Base-by-base conservation (phyloP, 1,140 invertebrate genomes). In the Drosophila paulistorum region DNA sequence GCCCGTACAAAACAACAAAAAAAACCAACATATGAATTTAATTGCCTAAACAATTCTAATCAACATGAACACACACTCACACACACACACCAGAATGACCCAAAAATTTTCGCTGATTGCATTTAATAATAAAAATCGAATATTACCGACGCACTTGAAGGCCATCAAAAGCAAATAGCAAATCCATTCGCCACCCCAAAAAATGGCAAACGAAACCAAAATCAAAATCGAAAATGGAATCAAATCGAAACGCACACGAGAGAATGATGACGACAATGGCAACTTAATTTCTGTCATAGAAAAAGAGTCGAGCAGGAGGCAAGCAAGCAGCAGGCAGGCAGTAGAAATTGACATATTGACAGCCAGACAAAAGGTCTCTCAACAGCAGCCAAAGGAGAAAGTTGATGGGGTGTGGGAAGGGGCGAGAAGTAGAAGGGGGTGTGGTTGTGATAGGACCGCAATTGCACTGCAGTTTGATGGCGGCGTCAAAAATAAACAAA, bases 231-330 rank as follows among this genome's bases (percentile, higher is more conserved):
- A 72, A 71, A 79, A 72, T 70, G 75, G 60, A 78, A 77, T 71
- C 68, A 76, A 57, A 66, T 65, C 45, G 45, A 51, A 51, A 51
- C 45, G 45, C 45, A 51, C 45, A 51, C 45, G 45, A 48, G 45
- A 48, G 45, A 48, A 48, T 20, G 45, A 48, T 10, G 74, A 68
- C 79, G 58, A 84, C 84, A 89, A 89, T 89, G 74, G 69, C 59
- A 84, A 89, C 84, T 81, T 89, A 89, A 89, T 89, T 89, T 89
- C 69, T 83, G 79, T 71, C 84, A 89, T 80, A 74, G 84, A 89
- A 78, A 30, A 81, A 65, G 71, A 89, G 77, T 77, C 68, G 71
- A 11, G 65, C 59, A 61, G 35, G 9, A 48, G 48, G 33, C 20
- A 65, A 1, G 11, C 14, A 57, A 17, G 17, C 59, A 61, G 35